These are phyloP conservation scores for Oscheius myriophilus DNA, from an alignment of 2,888 invertebrate species.

Conservation along the genomic window DNA sequence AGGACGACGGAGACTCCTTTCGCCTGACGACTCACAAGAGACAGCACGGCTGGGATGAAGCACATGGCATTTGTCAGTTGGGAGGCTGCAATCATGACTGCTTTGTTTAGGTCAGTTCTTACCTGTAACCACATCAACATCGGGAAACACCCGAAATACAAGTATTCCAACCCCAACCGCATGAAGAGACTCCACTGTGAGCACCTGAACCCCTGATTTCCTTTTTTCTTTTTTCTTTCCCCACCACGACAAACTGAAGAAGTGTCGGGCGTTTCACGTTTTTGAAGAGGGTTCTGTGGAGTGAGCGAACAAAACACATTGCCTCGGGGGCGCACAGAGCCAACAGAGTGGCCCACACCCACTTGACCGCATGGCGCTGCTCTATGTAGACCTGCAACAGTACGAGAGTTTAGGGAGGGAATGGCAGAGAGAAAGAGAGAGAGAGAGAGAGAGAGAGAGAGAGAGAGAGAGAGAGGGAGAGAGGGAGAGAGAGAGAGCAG, in stretches of 20 bases:
- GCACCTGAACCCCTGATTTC: conserved; percentile 73
- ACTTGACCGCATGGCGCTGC: conserved; percentile 68
- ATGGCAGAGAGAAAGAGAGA: background rate
- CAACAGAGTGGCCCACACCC: conserved; percentile 72
- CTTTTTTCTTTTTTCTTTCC: conserved; percentile 2
- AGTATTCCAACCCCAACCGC: conserved; percentile 86
- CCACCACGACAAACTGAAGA: conserved; percentile 64
- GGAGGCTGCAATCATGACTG: conserved; percentile 73
- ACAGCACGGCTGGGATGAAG: conserved; percentile 83
- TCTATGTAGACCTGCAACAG: conserved; percentile 52
- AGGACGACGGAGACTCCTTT: conserved; percentile 58
- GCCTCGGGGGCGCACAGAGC: conserved; percentile 71
- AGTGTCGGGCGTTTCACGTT: conserved; percentile 67
- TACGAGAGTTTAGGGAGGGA: background rate
- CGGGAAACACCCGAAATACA: conserved; percentile 87
- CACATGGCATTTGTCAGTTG: conserved; percentile 96
- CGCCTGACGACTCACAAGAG: conserved; percentile 74
- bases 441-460: background rate
- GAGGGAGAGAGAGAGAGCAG: no score
- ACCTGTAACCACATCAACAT: conserved; percentile 90
- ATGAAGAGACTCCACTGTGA: conserved; percentile 87
- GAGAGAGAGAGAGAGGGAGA: no score
- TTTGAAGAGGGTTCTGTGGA: conserved; percentile 72
- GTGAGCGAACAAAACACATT: conserved; percentile 70
- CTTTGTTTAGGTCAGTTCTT: background rate